A percentile compares a stretch with the other conserved stretches of the same genome.
Conservation (phyloP, 2,888 invertebrate species). For the Ectobius pallidus region DNA sequence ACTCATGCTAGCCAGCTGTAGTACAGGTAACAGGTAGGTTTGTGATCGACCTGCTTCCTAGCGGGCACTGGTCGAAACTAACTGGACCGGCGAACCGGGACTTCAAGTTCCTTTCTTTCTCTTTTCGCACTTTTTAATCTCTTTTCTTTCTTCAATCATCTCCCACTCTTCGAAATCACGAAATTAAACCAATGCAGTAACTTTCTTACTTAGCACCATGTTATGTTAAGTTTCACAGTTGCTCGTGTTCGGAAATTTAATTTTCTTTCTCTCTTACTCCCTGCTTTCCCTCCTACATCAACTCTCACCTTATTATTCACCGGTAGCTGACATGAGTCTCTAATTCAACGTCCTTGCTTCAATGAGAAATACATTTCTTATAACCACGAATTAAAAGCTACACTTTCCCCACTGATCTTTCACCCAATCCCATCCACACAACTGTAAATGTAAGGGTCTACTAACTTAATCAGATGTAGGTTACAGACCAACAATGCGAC, state of each 20-base stretch:
- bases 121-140: too few species aligned
- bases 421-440: too few species aligned
- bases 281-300: background rate
- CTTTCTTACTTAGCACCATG: background rate
- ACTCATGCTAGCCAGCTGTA: background rate
- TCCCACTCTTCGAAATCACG: background rate
- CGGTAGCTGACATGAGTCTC: background rate
- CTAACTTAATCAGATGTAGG: too few species aligned
- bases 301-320: background rate
- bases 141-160: background rate
- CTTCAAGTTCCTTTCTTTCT: background rate
- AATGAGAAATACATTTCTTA: background rate
- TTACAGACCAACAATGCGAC: too few species aligned
- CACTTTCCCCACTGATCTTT: too few species aligned
- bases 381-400: too few species aligned
- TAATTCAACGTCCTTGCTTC: background rate
- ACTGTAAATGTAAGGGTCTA: too few species aligned
- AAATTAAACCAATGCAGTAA: background rate
- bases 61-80: constrained; percentile 14
- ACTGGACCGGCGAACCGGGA: constrained; percentile 20
- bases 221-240: constrained; percentile 2
- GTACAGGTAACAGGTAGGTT: constrained; percentile 15
- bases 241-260: constrained; percentile 11
- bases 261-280: background rate
- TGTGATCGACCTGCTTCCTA: constrained; percentile 16